Conservation (phyloP, 2,113 vertebrate genomes). For the Hiodon tergisus region DNA sequence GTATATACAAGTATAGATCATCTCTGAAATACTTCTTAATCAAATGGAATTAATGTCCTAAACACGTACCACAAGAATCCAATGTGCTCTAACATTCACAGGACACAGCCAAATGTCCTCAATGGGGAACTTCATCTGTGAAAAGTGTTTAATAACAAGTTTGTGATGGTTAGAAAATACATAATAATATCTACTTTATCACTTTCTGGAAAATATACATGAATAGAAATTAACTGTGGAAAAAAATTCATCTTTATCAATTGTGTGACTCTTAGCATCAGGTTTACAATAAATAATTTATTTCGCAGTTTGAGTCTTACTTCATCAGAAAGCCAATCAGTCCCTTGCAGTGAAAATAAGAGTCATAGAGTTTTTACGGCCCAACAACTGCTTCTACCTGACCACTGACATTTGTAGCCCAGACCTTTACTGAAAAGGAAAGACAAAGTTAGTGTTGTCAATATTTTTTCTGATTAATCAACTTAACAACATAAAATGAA, state of each 20-base stretch:
- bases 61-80: conserved; percentile 28
- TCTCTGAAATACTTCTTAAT: no score
- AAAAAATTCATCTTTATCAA: neutral
- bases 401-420: conserved; percentile 8
- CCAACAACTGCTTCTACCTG: conserved; percentile 20
- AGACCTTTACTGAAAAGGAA: conserved; percentile 22
- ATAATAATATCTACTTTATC: neutral
- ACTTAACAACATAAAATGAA: neutral
- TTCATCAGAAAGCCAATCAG: conserved; percentile 20
- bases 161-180: neutral
- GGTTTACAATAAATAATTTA: neutral
- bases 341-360: conserved; percentile 23
- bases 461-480: neutral
- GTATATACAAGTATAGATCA: no score
- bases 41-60: no score
- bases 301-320: conserved; percentile 4
- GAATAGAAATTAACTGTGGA: neutral
- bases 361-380: conserved; percentile 19
- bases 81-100: conserved; percentile 21
- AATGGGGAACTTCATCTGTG: conserved; percentile 25
- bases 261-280: no score
- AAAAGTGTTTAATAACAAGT: conserved; percentile 21
- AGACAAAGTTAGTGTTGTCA: neutral
- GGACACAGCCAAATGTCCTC: conserved; percentile 27
- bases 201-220: neutral